Percentiles rank a stretch among this genome's conserved stretches.
These are phyloP conservation scores for Synanthedon tipuliformis DNA, from an alignment of 2,888 invertebrate species.

Conservation along the genomic window DNA sequence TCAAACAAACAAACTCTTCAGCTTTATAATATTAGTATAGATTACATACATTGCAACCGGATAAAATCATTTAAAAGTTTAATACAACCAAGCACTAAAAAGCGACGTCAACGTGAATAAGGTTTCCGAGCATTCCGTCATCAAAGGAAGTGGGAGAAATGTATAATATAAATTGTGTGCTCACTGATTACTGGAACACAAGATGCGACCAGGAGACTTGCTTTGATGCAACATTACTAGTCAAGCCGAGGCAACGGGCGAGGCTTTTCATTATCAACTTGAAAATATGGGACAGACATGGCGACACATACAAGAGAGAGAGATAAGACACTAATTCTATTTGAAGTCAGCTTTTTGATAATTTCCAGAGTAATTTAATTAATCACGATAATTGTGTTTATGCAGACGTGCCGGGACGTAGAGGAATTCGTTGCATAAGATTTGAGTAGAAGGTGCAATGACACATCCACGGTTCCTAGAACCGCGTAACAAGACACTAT, in stretches of 20 bases:
- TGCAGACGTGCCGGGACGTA: no score
- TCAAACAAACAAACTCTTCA: no score
- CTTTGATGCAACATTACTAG: slow-evolving; percentile 50
- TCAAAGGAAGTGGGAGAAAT: slow-evolving; percentile 1
- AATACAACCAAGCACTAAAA: no score
- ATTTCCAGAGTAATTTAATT: neutral
- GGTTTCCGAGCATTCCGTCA: neutral
- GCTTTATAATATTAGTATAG: no score
- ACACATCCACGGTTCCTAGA: no score
- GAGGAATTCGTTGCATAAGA: no score
- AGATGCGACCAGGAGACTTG: slow-evolving; percentile 35
- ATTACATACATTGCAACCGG: no score
- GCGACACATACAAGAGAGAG: neutral
- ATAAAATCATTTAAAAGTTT: no score
- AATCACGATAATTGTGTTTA: neutral
- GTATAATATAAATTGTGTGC: slow-evolving; percentile 37
- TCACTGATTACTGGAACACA: slow-evolving; percentile 50
- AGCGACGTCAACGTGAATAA: neutral
- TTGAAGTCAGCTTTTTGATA: neutral
- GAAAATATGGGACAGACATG: slow-evolving; percentile 47
- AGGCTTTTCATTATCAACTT: slow-evolving; percentile 61
- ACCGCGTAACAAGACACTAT: neutral
- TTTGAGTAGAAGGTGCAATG: no score
- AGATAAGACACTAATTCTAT: neutral
- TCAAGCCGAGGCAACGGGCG: slow-evolving; percentile 31